phyloP scores from a whole-genome alignment of 2,797 vertebrate species.

The Melopsittacus undulatus region DNA sequence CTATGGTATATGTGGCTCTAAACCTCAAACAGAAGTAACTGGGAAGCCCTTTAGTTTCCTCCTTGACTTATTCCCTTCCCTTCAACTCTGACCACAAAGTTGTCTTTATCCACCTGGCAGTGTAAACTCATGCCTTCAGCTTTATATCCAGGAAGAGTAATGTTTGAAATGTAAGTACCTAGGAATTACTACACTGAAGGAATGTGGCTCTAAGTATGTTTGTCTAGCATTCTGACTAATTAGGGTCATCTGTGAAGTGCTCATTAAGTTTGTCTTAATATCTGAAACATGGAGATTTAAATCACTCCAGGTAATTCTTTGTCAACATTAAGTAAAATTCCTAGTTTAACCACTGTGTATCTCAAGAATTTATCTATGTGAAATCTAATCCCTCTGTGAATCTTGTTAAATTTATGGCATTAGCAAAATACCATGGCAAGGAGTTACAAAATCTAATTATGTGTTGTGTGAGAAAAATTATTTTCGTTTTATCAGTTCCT shows the following conservation, averaged over 20 bases:
- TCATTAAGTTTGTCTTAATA: slow-evolving; percentile 25
- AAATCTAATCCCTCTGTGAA: slow-evolving; percentile 47
- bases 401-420: slow-evolving; percentile 50
- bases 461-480: slow-evolving; percentile 65
- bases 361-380: slow-evolving; percentile 39
- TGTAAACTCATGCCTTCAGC: neutral
- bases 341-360: neutral
- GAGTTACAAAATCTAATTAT: slow-evolving; percentile 58
- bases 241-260: slow-evolving; percentile 16
- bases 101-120: neutral
- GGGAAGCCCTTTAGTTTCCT: neutral
- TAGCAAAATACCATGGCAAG: slow-evolving; percentile 32
- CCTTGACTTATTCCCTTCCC: neutral
- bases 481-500: slow-evolving; percentile 64
- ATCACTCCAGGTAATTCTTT: slow-evolving; percentile 39
- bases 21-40: neutral
- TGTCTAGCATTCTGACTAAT: slow-evolving; percentile 12
- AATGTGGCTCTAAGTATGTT: neutral
- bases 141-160: neutral
- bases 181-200: neutral
- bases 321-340: slow-evolving; percentile 48
- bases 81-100: neutral
- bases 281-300: slow-evolving; percentile 26
- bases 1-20: neutral
- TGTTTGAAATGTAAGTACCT: neutral